A percentile compares a stretch with the other conserved stretches of the same genome.
phyloP scores from a whole-genome alignment of 1,140 invertebrate genomes.

The Pseudomyrmex concolor region DNA sequence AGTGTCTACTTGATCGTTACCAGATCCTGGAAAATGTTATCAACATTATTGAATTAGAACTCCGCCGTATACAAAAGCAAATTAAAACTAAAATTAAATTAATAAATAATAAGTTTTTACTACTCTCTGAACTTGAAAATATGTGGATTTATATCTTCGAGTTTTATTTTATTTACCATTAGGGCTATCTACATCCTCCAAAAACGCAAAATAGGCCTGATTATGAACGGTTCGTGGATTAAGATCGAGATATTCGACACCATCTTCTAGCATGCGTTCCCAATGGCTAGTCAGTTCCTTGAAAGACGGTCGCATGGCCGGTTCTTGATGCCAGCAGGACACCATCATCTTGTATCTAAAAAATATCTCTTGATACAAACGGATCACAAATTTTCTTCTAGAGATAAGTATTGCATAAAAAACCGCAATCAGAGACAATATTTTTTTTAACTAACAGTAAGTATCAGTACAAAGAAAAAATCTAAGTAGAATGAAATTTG shows the following conservation, averaged over 20 bases:
- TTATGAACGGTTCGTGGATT: conserved; percentile 87
- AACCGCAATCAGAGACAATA: not conserved
- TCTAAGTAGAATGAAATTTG: not conserved
- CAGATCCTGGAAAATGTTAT: conserved; percentile 50
- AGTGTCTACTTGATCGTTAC: conserved; percentile 46
- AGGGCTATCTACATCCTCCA: conserved; percentile 75
- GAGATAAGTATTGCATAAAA: conserved; percentile 1
- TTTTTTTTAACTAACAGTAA: not conserved
- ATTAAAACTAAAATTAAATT: not conserved
- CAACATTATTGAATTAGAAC: not conserved
- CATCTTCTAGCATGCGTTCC: conserved; percentile 89
- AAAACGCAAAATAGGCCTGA: conserved; percentile 86
- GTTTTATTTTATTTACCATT: conserved; percentile 72
- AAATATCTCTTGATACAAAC: conserved; percentile 4
- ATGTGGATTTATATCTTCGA: not conserved
- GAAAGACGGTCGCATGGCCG: conserved; percentile 91
- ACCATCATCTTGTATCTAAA: conserved; percentile 91
- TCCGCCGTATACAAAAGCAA: not conserved
- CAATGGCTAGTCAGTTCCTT: conserved; percentile 88
- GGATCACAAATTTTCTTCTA: not conserved
- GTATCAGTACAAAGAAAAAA: not conserved
- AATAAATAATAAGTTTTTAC: not conserved
- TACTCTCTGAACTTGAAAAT: not conserved
- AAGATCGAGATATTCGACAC: conserved; percentile 90
- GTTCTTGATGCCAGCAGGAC: conserved; percentile 91